Conservation (phyloP, 2,797 vertebrate species). For the Manis pentadactyla region DNA sequence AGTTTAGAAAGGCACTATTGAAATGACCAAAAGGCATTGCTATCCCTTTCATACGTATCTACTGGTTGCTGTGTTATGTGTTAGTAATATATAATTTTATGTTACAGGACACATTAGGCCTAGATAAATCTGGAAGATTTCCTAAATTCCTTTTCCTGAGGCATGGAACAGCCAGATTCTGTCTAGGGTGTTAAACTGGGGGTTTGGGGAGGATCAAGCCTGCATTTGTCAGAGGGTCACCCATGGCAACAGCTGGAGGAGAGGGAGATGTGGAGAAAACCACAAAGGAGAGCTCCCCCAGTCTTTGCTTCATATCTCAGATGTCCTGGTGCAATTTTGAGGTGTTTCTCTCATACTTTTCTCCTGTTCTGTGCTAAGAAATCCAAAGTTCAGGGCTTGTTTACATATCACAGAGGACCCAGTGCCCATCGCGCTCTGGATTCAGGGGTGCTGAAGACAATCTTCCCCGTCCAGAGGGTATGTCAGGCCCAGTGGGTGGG, state of each 20-base stretch:
- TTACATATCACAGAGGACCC: not conserved
- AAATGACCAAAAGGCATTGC: not conserved
- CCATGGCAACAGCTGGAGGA: accelerated
- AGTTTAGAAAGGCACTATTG: not conserved
- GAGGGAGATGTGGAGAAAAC: not conserved
- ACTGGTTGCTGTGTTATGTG: not conserved
- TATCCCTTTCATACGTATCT: not conserved
- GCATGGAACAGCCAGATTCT: too few species aligned
- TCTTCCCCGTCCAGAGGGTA: not conserved
- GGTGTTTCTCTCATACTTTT: not conserved
- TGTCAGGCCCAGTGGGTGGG: not conserved
- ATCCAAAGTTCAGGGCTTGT: not conserved
- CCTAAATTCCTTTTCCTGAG: not conserved
- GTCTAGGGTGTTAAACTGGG: accelerated
- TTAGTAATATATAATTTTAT: not conserved
- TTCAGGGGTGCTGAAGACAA: not conserved
- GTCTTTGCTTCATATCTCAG: not conserved
- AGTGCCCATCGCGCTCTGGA: not conserved
- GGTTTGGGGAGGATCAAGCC: not conserved
- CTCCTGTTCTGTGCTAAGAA: not conserved
- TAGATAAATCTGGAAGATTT: not conserved
- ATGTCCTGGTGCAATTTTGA: too few species aligned
- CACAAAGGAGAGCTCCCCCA: not conserved
- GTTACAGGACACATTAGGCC: not conserved
- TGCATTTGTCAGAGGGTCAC: not conserved